Percentiles rank a stretch among this genome's conserved stretches.
Conservation (phyloP, 2,888 invertebrate species). For the Hyles lineata region DNA sequence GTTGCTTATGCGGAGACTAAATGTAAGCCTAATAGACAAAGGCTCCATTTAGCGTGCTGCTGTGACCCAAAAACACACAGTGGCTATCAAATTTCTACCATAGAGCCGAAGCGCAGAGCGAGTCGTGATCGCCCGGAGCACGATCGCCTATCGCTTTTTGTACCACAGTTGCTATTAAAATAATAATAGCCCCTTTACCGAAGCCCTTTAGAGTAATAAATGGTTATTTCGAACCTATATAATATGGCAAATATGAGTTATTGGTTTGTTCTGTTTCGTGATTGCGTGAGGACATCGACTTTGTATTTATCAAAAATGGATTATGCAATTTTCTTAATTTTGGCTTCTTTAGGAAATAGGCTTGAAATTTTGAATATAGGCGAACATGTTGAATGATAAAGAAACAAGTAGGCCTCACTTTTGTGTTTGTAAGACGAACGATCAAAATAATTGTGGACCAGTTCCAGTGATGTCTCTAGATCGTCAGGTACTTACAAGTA, state of each 20-base stretch:
- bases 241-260: slow-evolving; percentile 20
- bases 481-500: slow-evolving; percentile 4
- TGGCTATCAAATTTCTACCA: slow-evolving; percentile 71
- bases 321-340: not conserved
- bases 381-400: not conserved
- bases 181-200: slow-evolving; percentile 57
- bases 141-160: slow-evolving; percentile 56
- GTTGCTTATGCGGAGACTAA: not conserved
- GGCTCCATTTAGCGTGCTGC: slow-evolving; percentile 48
- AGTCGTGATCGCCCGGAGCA: slow-evolving; percentile 63
- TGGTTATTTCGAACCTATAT: slow-evolving; percentile 20
- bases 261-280: slow-evolving; percentile 1
- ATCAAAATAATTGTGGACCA: slow-evolving; percentile 11
- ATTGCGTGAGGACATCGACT: slow-evolving; percentile 2
- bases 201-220: slow-evolving; percentile 45
- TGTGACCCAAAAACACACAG: slow-evolving; percentile 73
- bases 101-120: slow-evolving; percentile 44
- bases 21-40: slow-evolving; percentile 46
- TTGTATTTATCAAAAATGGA: not conserved
- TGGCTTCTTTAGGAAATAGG: not conserved
- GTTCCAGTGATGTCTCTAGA: slow-evolving; percentile 3
- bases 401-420: not conserved
- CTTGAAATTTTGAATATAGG: not conserved
- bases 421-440: not conserved
- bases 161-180: slow-evolving; percentile 58